Evolutionary conservation across 2,113 vertebrate genomes (phyloP).

Genomic region (Psittacula cyanocephala): DNA sequence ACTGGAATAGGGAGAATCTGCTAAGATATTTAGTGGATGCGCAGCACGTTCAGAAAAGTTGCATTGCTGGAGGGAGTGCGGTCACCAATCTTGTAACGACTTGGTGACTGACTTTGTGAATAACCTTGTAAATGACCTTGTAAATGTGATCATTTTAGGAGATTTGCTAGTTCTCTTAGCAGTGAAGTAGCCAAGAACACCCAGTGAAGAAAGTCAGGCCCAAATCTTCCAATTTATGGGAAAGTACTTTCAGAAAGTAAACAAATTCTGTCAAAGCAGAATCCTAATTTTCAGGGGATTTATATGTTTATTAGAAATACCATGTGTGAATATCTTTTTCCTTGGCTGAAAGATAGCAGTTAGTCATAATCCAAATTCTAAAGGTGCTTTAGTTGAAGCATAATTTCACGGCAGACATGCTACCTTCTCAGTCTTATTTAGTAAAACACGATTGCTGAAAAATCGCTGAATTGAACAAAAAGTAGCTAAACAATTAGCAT

Average conservation of each 20-base stretch:
- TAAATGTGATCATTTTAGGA: neutral
- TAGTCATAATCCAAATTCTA: neutral
- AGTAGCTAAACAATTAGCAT: neutral
- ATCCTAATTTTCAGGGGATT: neutral
- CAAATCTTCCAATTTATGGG: neutral
- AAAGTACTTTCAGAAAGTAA: constrained; percentile 3
- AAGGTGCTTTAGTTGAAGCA: neutral
- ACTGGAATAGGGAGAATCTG: neutral
- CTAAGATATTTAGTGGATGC: neutral
- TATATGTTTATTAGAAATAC: neutral
- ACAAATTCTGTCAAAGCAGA: neutral
- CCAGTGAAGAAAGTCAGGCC: neutral
- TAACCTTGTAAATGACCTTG: neutral
- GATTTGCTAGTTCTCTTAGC: neutral
- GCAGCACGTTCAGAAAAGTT: neutral
- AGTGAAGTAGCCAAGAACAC: neutral
- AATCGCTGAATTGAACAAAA: neutral
- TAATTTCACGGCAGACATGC: fast-evolving
- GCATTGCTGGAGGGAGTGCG: neutral
- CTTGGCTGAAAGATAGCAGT: neutral
- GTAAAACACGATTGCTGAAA: neutral
- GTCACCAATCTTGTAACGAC: neutral
- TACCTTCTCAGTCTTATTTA: neutral
- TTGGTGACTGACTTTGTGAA: neutral
- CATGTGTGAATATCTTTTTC: neutral